Evolutionary conservation across 1,140 invertebrate species (phyloP).

Genomic region (Megalonaias nervosa): DNA sequence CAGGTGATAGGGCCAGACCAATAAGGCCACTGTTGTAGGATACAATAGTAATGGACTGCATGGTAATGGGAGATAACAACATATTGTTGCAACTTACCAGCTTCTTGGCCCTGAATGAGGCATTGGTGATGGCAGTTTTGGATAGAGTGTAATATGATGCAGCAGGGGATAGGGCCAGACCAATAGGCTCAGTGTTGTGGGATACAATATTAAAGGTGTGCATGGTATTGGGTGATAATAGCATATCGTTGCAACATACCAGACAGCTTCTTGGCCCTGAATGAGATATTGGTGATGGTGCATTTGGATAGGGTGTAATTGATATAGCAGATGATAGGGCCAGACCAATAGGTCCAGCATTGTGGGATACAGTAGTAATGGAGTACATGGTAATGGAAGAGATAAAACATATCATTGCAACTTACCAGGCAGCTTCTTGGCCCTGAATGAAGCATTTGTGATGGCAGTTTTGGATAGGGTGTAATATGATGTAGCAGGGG

Average conservation of each 20-base stretch:
- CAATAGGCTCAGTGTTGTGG: neutral
- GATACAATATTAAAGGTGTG: too few species aligned
- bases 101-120: neutral
- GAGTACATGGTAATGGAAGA: slow-evolving; percentile 9
- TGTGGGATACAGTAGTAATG: neutral
- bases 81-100: neutral
- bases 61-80: too few species aligned
- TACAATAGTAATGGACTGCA: too few species aligned
- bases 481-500: slow-evolving; percentile 82
- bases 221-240: too few species aligned
- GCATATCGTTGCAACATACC: neutral
- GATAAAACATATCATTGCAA: slow-evolving; percentile 10
- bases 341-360: neutral
- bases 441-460: slow-evolving; percentile 96
- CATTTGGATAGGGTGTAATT: neutral
- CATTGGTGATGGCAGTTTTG: neutral
- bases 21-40: too few species aligned
- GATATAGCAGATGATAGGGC: neutral
- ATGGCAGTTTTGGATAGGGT: slow-evolving; percentile 84
- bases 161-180: neutral
- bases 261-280: too few species aligned
- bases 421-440: slow-evolving; percentile 90
- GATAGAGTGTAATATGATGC: neutral
- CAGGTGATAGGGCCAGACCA: too few species aligned
- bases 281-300: neutral